Evolutionary conservation across 2,797 vertebrate genomes (phyloP), one percentile per base, ranked within the genome.

Genomic region (Manis crassicaudata): DNA sequence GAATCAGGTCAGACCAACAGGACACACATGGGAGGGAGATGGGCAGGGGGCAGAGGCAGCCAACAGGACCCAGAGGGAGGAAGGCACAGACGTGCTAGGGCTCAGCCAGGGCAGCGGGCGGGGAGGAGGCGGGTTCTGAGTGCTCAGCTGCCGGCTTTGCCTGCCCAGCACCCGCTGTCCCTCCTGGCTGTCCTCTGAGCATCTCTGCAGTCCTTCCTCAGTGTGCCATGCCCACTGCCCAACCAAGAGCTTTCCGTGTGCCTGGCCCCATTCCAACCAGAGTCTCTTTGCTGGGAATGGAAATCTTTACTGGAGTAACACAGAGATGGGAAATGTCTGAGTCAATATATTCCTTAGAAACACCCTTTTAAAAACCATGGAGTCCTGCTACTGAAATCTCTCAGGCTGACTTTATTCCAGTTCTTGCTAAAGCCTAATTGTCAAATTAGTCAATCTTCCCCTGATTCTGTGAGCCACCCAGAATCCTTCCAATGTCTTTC

Each of bases 41-140:
- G 5, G 9, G 29, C 6, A 17, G 23, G 27, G 29, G 56, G 35
- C 6, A n/a, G 54, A 56, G 29, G 9, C 9, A 3, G 35, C 7
- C 20, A 40, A 8, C 21, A 54, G 35, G 46, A 43, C 21, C 0
- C 7, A 37, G 10, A 8, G 46, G 46, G 46, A 46, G 46, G 46
- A 12, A 46, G 46, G 7, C 20, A 3, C 21, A 52, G 81, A n/a
- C 13, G 16, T 0, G 27, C 25, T 16, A 1, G 11, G 37, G 32
- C 35, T 4, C n/a, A 7, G 20, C 25, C 7, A 0, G 56, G 40
- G 3, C 18, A 5, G 23, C 5, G 27, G 18, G 25, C 2, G 0
- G 4, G 11, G 20, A 81, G 73, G 0, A 1, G 29, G 25, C 9
- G 46, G 46, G 46, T 46, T 46, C 46, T 46, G 46, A 46, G 46